phyloP scores from a whole-genome alignment of 2,888 invertebrate species.

The Cryptosula pallasiana region DNA sequence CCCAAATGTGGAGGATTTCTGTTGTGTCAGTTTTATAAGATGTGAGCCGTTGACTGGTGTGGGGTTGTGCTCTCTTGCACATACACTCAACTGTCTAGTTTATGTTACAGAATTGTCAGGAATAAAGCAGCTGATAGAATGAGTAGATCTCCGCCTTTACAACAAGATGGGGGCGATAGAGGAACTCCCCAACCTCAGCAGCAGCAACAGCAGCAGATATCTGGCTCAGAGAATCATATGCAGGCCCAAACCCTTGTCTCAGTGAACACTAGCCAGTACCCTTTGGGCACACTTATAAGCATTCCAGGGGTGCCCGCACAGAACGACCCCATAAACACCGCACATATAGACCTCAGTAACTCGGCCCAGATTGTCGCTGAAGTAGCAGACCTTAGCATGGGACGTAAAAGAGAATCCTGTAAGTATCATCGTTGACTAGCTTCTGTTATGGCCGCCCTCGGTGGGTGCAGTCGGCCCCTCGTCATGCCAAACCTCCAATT shows the following conservation, averaged over 20 bases:
- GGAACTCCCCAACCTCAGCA: constrained; percentile 13
- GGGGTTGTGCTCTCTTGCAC: too few species aligned
- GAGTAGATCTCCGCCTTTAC: background rate
- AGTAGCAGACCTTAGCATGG: constrained; percentile 22
- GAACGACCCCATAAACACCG: constrained; percentile 17
- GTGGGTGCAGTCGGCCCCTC: too few species aligned
- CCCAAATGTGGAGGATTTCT: too few species aligned
- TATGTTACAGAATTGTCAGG: constrained; percentile 14
- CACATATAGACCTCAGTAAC: background rate
- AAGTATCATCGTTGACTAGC: too few species aligned
- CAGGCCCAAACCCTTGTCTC: background rate
- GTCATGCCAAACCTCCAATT: too few species aligned
- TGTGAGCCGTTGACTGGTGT: too few species aligned
- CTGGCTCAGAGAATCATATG: background rate
- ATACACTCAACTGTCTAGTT: too few species aligned
- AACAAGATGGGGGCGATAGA: background rate
- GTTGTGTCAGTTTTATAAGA: too few species aligned
- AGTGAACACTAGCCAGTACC: constrained; percentile 13
- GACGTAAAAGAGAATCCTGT: background rate
- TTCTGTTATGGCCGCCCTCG: too few species aligned
- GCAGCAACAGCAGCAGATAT: too few species aligned
- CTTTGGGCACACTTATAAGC: background rate
- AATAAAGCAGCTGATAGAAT: constrained; percentile 23
- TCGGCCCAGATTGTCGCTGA: background rate
- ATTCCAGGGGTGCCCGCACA: constrained; percentile 15